Percentiles rank a stretch among this genome's conserved stretches.
Conservation (phyloP, 2,888 invertebrate genomes). For the Tetramorium bicarinatum region DNA sequence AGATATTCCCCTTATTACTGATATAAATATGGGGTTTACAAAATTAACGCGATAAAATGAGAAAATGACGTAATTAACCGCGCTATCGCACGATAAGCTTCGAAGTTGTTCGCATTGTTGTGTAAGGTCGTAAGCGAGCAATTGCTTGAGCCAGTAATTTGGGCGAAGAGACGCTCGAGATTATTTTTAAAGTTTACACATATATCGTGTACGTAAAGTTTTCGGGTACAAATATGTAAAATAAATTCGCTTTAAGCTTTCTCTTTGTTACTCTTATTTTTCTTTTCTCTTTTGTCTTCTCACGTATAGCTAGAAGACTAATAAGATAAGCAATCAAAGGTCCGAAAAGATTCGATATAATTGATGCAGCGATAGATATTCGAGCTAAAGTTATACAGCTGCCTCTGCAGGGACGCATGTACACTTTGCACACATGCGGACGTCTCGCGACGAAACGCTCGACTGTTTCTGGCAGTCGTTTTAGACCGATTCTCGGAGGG, state of each 20-base stretch:
- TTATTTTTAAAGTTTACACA: constrained; percentile 18
- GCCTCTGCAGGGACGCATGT: constrained; percentile 30
- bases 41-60: no score
- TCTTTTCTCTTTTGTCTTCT: background rate
- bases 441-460: constrained; percentile 6
- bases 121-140: constrained; percentile 15
- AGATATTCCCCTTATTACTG: background rate
- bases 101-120: background rate
- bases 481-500: constrained; percentile 32
- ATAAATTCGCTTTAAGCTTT: background rate
- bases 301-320: background rate
- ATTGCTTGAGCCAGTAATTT: background rate
- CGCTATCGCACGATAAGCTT: background rate
- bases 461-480: constrained; percentile 27
- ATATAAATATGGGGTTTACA: background rate
- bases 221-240: background rate
- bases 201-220: background rate
- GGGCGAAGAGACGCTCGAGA: background rate
- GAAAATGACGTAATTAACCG: background rate
- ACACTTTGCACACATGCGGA: constrained; percentile 9
- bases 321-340: background rate
- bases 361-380: background rate
- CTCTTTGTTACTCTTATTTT: background rate
- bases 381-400: background rate
- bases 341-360: background rate